Evolutionary conservation across 1,140 invertebrate species (phyloP).

Genomic region (Coenobita brevimanus): DNA sequence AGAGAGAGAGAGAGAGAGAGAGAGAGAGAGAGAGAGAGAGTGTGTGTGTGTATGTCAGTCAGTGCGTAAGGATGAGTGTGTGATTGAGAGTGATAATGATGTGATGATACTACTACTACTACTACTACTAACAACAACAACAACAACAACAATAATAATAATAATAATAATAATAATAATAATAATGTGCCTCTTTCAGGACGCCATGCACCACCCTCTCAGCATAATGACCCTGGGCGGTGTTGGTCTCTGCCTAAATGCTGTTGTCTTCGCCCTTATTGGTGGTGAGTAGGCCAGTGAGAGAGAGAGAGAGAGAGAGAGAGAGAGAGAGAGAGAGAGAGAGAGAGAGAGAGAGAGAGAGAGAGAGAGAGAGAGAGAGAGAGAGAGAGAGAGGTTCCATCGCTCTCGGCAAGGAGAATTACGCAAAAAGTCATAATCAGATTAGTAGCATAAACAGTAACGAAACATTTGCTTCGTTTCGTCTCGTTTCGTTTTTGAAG

Average conservation of each 20-base stretch:
- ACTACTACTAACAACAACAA: too few species aligned
- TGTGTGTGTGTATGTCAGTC: too few species aligned
- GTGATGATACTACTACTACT: neutral
- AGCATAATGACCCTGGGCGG: constrained; percentile 79
- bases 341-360: neutral
- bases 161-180: too few species aligned
- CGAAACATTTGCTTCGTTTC: too few species aligned
- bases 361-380: neutral
- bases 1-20: neutral
- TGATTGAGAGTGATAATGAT: neutral
- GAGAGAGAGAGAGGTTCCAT: too few species aligned
- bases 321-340: neutral
- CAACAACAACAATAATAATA: too few species aligned
- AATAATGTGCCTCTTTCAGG: constrained; percentile 72
- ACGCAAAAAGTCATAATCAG: neutral
- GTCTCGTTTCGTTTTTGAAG: too few species aligned
- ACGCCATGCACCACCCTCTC: constrained; percentile 81
- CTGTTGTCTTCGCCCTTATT: constrained; percentile 82
- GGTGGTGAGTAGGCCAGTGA: constrained; percentile 76
- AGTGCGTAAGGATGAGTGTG: too few species aligned
- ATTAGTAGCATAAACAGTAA: too few species aligned
- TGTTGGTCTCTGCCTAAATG: constrained; percentile 81
- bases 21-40: too few species aligned
- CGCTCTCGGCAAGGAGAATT: neutral
- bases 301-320: neutral